Evolutionary conservation across 2,113 vertebrate species (phyloP).

Genomic region (Brachyhypopomus gauderio): DNA sequence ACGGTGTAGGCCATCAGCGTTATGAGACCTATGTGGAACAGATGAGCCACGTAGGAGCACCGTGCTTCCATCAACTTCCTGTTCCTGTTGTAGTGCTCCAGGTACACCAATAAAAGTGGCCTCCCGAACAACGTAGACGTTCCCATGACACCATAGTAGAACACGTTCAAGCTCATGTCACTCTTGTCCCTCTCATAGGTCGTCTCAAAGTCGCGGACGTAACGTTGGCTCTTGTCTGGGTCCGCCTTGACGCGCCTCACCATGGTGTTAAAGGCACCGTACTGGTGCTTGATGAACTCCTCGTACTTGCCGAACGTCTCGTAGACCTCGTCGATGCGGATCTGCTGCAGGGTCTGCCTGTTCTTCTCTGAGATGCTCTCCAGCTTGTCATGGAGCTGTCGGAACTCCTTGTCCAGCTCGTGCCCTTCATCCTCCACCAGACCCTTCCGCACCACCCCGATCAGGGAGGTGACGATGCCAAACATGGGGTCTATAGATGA

Average conservation of each 20-base stretch:
- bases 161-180: constrained; percentile 70
- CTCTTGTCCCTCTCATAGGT: constrained; percentile 71
- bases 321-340: constrained; percentile 72
- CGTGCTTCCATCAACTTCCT: constrained; percentile 70
- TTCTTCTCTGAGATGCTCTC: constrained; percentile 74
- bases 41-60: constrained; percentile 73
- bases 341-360: constrained; percentile 68
- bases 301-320: constrained; percentile 75
- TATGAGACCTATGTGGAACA: constrained; percentile 79
- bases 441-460: constrained; percentile 70
- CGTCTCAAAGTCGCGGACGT: constrained; percentile 68
- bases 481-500: constrained; percentile 75
- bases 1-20: constrained; percentile 76
- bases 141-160: constrained; percentile 70
- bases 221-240: constrained; percentile 44
- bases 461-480: constrained; percentile 75
- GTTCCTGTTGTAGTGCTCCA: constrained; percentile 67
- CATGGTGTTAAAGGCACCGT: constrained; percentile 71
- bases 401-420: constrained; percentile 70
- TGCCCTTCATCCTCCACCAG: constrained; percentile 64
- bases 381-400: constrained; percentile 65
- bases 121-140: constrained; percentile 60
- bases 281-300: constrained; percentile 79
- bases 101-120: constrained; percentile 71
- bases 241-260: constrained; percentile 67